Conservation (phyloP, 2,888 invertebrate genomes). For the Maniola hyperantus region DNA sequence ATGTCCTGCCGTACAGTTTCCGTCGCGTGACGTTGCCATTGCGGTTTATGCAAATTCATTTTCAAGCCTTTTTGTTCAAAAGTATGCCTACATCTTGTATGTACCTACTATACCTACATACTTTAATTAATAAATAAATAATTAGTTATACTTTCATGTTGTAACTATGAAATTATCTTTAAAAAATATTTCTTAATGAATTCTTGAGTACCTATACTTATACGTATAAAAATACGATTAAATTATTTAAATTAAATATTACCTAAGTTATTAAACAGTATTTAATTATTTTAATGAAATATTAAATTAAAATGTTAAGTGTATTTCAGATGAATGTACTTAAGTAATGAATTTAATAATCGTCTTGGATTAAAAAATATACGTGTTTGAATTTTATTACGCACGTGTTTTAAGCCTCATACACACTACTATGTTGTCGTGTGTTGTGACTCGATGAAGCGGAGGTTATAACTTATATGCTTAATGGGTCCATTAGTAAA, state of each 20-base stretch:
- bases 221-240: neutral
- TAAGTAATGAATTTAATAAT: slow-evolving; percentile 7
- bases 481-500: too few relatives aligned
- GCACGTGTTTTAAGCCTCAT: neutral
- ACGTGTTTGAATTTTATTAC: slow-evolving; percentile 3
- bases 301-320: slow-evolving; percentile 4
- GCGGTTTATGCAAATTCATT: too few relatives aligned
- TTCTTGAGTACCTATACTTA: neutral
- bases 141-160: slow-evolving; percentile 8
- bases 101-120: neutral
- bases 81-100: neutral
- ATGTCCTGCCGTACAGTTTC: too few relatives aligned
- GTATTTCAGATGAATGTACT: neutral
- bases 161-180: slow-evolving; percentile 1
- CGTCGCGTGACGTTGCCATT: too few relatives aligned
- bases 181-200: slow-evolving; percentile 4
- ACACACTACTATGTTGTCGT: neutral
- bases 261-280: slow-evolving; percentile 14
- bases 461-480: too few relatives aligned
- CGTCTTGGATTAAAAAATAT: slow-evolving; percentile 3
- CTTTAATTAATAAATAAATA: neutral
- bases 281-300: slow-evolving; percentile 14
- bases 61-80: too few relatives aligned
- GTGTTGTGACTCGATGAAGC: too few relatives aligned
- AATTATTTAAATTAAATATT: slow-evolving; percentile 17